Base-by-base conservation (phyloP, 2,113 vertebrate species). In the Pteruthius melanotis region DNA sequence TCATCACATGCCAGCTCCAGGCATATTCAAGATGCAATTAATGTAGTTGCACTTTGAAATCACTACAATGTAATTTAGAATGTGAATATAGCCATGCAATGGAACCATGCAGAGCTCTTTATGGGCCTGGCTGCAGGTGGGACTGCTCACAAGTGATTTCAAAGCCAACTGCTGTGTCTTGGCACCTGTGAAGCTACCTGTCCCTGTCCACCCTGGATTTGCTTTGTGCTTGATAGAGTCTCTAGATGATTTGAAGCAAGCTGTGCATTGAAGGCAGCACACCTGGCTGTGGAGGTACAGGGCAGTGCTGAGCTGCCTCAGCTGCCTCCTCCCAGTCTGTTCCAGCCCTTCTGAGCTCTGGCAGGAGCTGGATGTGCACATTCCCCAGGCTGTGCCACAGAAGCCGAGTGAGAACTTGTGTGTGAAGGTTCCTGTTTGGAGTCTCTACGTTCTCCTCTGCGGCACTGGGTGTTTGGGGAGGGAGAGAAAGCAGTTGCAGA, bases 341-440 rank as follows among this genome's bases (percentile, higher is more conserved):
- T 7, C 39, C 0, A 0, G 28, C 52, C 13, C 27, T 20, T 65
- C 37, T 23, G 20, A 8, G 54, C 1, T 1, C 35, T 54, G 64
- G 4, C 0, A 1, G 64, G 9, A 10, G 4, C 40, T 70, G 27
- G 7, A 9, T 9, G 70, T 27, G 49, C 7, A 1, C 1, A 0
- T 42, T 70, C n/a, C 24, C 27, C 20, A 53, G 42, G 7, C 0
- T 2, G 37, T 65, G 69, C 70, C 3, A 3, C 2, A 9, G 60
- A 15, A 78, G 4, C 30, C 23, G 0, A 27, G n/a, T 27, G 42
- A 61, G 52, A 81, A 19, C 9, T 19, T 49, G 21, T 16, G 27
- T 1, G 1, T 60, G 10, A 17, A 12, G 4, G 8, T 11, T 80
- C 35, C 44, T 50, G 20, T 1, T 1, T 90, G 71, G 26, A 12